Evolutionary conservation across 2,113 vertebrate species (phyloP), one percentile per base, ranked within the genome.

Genomic region (Martes martes): DNA sequence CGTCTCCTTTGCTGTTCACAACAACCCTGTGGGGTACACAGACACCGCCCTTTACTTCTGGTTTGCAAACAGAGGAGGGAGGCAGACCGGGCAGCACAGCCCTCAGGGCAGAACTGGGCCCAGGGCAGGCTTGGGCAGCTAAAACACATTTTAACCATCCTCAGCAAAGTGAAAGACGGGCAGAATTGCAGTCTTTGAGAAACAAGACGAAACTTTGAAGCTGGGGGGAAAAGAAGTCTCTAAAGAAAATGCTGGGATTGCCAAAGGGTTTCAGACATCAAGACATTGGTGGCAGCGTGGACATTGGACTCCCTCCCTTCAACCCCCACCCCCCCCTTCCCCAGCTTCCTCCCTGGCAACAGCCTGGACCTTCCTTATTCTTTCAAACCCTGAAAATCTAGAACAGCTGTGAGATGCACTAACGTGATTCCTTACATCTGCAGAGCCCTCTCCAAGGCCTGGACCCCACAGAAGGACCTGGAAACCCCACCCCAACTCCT

Each of bases 71-170:
- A 47, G 1, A 5, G 39, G 14, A 69, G 4, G 39, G 14, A 47
- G 6, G 47, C 50, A 26, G 11, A n/a, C 26, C 19, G 4, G 23
- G 36, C 45, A 39, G 19, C 1, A 7, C 7, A 1, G 61, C 55
- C 31, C 0, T 21, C 1, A 0, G 28, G 36, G 2, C 42, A 47
- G 18, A 23, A 15, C 18, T 19, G 26, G 89, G 33, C 45, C 19
- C 50, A 4, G 1, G 52, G 65, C 50, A 1, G 3, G 33, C 79
- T 59, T 45, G 3, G 8, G 33, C 36, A 26, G 10, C 55, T 19
- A 23, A 87, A 26, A 5, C 16, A 19, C 42, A 39, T 50, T 47
- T 2, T 7, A 47, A 39, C 21, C 36, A 6, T 14, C 61, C 39
- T 67, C 23, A 23, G 31, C 36, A 78, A 92, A 19, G 23, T 4